Conservation (phyloP, 2,888 invertebrate species). For the Meta bourneti region DNA sequence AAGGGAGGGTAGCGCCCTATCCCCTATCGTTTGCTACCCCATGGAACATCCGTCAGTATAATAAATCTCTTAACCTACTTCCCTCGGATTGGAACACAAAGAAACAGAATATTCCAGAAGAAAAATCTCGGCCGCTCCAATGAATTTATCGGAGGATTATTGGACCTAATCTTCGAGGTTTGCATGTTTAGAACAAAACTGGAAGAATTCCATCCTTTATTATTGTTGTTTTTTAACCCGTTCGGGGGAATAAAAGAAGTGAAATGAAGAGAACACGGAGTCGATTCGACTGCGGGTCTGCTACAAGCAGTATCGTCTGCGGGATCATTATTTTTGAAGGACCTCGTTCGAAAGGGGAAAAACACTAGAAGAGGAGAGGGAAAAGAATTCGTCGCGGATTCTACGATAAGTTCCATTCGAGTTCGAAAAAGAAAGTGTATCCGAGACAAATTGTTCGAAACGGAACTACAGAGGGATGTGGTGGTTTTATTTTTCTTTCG, state of each 20-base stretch:
- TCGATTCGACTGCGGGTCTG: neutral
- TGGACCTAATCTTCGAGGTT: constrained; percentile 66
- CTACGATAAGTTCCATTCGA: neutral
- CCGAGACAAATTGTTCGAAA: neutral
- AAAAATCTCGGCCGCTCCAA: constrained; percentile 10
- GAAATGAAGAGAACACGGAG: neutral
- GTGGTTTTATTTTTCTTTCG: neutral
- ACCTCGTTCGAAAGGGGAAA: neutral
- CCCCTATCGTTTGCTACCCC: constrained; percentile 10
- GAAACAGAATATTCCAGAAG: constrained; percentile 31
- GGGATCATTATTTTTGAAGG: constrained; percentile 1
- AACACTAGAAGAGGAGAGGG: neutral
- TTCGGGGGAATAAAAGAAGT: neutral
- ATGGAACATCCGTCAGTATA: constrained; percentile 33
- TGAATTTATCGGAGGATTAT: constrained; percentile 67
- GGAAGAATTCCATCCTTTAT: neutral
- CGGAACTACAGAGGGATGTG: neutral
- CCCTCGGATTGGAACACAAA: constrained; percentile 13
- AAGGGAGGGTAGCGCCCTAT: neutral
- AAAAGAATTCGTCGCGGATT: neutral
- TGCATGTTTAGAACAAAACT: constrained; percentile 53
- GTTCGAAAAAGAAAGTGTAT: neutral
- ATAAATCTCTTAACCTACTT: constrained; percentile 72
- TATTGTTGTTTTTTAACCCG: neutral
- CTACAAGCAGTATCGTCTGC: neutral